Base-by-base conservation (phyloP, 2,113 vertebrate genomes). In the Prionailurus bengalensis region DNA sequence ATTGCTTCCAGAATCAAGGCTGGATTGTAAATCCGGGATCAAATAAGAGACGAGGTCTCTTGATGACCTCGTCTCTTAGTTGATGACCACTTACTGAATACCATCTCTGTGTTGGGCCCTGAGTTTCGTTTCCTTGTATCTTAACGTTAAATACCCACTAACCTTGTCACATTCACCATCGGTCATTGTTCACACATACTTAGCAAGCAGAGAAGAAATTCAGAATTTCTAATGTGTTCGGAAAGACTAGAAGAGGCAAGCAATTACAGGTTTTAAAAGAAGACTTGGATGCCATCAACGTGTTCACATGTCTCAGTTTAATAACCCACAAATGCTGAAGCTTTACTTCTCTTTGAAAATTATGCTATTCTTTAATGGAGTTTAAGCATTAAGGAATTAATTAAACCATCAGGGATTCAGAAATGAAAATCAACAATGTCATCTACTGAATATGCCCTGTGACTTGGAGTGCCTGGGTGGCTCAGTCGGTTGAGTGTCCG, bases 311-410 rank as follows among this genome's bases (percentile, higher is more conserved):
- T 65, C 63, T 97, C 78, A 65, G 61, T 66, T 94, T 94, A 92
- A 87, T 83, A 85, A 78, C 11, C 21, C 48, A 53, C 58, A 68
- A 86, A 93, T 70, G 31, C 17, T 19, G 42, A 89, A 73, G 78
- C 65, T 90, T 97, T 58, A 63, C 42, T 95, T 79, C 70, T 91
- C 80, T 85, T 33, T 86, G 79, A 81, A 97, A 87, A 95, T 76
- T 68, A 53, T 48, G 45, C 48, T 79, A 11, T 78, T 80, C 33
- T 90, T 96, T 61, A 87, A 68, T 8, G 31, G 63, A 84, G 29
- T 85, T 92, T 55, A 93, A 92, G 81, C 9, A 36, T 36, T 87
- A 76, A 87, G 95, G 70, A 88, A 92, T 74, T 81, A 88, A 92
- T 74, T 81, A 96, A 84, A 65, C 36, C 3, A 2, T 88, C 25